A percentile compares a stretch with the other conserved stretches of the same genome.
These are phyloP conservation scores for Mamestra configurata DNA, from an alignment of 1,140 invertebrate genomes.

Conservation along the genomic window DNA sequence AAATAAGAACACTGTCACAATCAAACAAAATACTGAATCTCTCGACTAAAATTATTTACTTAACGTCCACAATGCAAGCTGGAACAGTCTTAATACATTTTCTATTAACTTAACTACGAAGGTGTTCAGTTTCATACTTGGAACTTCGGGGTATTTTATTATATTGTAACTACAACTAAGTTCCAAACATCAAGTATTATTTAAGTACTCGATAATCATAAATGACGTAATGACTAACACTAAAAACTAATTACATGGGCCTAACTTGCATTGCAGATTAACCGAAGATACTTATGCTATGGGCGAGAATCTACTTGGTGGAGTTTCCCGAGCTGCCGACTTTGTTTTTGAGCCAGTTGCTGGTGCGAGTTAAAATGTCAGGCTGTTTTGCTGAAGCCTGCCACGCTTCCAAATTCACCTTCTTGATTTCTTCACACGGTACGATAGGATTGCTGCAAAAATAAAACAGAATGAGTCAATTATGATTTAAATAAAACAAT, in stretches of 20 bases:
- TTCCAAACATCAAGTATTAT: slow-evolving; percentile 6
- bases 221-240: slow-evolving; percentile 7
- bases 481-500: background rate
- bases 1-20: slow-evolving; percentile 59
- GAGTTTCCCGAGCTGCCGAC: slow-evolving; percentile 71
- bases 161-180: slow-evolving; percentile 10
- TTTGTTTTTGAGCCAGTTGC: slow-evolving; percentile 83
- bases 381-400: slow-evolving; percentile 78
- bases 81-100: slow-evolving; percentile 27
- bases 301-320: slow-evolving; percentile 70
- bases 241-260: slow-evolving; percentile 26
- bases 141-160: slow-evolving; percentile 7
- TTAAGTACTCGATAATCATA: slow-evolving; percentile 29
- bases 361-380: slow-evolving; percentile 83
- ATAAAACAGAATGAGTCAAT: slow-evolving; percentile 28
- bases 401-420: slow-evolving; percentile 83
- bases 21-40: slow-evolving; percentile 68
- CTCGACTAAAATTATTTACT: slow-evolving; percentile 50
- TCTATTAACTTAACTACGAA: slow-evolving; percentile 15
- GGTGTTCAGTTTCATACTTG: background rate
- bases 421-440: slow-evolving; percentile 80
- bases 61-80: slow-evolving; percentile 42
- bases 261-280: slow-evolving; percentile 33
- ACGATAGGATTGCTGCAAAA: slow-evolving; percentile 79
- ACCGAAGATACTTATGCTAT: slow-evolving; percentile 15